Conservation (phyloP, 2,113 vertebrate species). For the Neodontobutis hainanensis region DNA sequence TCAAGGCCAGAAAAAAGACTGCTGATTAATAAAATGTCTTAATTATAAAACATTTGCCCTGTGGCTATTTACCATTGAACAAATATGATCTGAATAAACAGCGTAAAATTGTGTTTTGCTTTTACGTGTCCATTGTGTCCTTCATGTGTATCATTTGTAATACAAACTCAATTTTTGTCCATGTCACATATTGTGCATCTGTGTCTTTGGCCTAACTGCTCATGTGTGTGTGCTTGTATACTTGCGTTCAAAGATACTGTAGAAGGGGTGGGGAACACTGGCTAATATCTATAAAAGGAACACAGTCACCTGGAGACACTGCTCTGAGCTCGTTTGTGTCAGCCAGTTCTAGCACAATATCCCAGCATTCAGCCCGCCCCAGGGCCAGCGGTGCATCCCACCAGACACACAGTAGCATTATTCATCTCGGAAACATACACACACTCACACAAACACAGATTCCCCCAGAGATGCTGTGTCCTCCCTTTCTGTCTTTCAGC, state of each 20-base stretch:
- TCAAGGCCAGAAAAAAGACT: background rate
- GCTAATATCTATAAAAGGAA: constrained; percentile 61
- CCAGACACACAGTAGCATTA: constrained; percentile 74
- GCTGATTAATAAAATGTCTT: background rate
- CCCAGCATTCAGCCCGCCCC: constrained; percentile 64
- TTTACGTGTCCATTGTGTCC: constrained; percentile 16
- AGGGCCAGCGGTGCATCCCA: constrained; percentile 70
- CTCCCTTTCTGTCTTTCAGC: constrained; percentile 36
- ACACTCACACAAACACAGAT: constrained; percentile 21
- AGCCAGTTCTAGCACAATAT: constrained; percentile 64
- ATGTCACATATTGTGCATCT: constrained; percentile 25
- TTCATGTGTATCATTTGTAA: constrained; percentile 13
- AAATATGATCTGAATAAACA: constrained; percentile 40
- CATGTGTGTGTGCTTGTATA: constrained; percentile 19
- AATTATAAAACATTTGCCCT: background rate
- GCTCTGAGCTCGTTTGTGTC: constrained; percentile 45
- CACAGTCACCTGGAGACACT: constrained; percentile 64
- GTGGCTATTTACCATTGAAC: background rate
- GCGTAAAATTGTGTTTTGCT: constrained; percentile 21
- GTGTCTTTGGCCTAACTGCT: constrained; percentile 19
- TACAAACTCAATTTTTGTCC: constrained; percentile 39
- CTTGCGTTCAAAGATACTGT: constrained; percentile 37
- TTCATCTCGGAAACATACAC: constrained; percentile 65
- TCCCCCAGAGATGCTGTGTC: constrained; percentile 52
- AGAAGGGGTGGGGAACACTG: constrained; percentile 34